Conservation (phyloP, 1,140 invertebrate genomes). For the Choristoneura fumiferana region DNA sequence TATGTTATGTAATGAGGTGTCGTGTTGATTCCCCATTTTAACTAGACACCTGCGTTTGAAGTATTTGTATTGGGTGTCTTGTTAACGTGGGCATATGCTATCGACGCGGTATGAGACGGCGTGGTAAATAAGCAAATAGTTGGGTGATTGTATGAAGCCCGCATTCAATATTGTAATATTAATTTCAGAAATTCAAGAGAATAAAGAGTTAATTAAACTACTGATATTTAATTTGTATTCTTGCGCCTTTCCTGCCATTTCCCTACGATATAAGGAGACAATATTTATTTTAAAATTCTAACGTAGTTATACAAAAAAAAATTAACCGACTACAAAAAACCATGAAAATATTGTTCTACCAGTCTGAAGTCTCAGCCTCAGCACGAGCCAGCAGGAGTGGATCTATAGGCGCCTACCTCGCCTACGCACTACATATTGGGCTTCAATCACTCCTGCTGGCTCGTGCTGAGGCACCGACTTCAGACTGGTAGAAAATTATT, state of each 20-base stretch:
- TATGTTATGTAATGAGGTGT: constrained; percentile 65
- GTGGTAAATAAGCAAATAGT: constrained; percentile 76
- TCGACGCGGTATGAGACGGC: constrained; percentile 62
- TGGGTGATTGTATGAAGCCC: constrained; percentile 76
- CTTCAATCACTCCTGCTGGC: too few species aligned
- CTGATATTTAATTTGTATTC: constrained; percentile 37
- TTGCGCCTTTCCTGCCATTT: neutral
- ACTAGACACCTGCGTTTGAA: neutral
- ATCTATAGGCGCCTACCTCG: too few species aligned
- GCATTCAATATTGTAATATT: constrained; percentile 78
- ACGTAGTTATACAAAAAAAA: too few species aligned
- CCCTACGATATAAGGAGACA: too few species aligned
- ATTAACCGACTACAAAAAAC: too few species aligned
- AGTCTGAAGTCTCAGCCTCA: too few species aligned
- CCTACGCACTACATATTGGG: too few species aligned
- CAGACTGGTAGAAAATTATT: too few species aligned
- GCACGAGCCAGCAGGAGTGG: too few species aligned
- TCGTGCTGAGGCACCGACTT: too few species aligned
- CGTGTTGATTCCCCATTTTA: constrained; percentile 28
- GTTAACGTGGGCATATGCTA: constrained; percentile 31
- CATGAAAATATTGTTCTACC: too few species aligned
- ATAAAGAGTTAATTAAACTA: constrained; percentile 76
- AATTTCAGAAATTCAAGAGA: constrained; percentile 76
- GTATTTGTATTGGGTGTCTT: neutral
- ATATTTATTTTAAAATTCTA: too few species aligned